A percentile compares a stretch with the other conserved stretches of the same genome.
phyloP scores from a whole-genome alignment of 1,140 invertebrate genomes.

The Procambarus virginalis region DNA sequence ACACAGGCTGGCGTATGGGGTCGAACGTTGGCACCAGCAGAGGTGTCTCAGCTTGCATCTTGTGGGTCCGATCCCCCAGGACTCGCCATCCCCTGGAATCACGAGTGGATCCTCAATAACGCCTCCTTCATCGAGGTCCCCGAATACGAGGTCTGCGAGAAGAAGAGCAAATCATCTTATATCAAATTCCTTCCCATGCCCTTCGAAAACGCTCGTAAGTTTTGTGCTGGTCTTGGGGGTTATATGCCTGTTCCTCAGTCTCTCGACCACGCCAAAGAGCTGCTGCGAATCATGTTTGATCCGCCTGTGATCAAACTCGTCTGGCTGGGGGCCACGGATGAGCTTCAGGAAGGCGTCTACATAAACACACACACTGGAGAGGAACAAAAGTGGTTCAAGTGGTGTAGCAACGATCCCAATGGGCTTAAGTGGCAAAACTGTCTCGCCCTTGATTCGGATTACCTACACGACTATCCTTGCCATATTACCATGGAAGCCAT shows the following conservation, averaged over 20 bases:
- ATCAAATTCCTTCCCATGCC: slow-evolving; percentile 44
- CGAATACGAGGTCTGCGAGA: slow-evolving; percentile 36
- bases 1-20: slow-evolving; percentile 48
- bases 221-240: slow-evolving; percentile 41
- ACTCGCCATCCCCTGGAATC: slow-evolving; percentile 28
- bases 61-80: slow-evolving; percentile 38
- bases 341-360: slow-evolving; percentile 39
- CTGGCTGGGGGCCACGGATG: slow-evolving; percentile 50
- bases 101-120: slow-evolving; percentile 54
- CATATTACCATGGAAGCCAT: slow-evolving; percentile 38
- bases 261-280: slow-evolving; percentile 44
- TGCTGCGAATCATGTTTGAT: slow-evolving; percentile 4
- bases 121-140: slow-evolving; percentile 45
- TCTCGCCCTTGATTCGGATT: slow-evolving; percentile 20
- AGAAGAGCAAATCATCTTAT: slow-evolving; percentile 46
- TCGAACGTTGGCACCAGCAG: background rate
- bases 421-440: slow-evolving; percentile 62
- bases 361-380: slow-evolving; percentile 31
- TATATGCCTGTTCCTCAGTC: slow-evolving; percentile 37
- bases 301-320: slow-evolving; percentile 1
- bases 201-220: slow-evolving; percentile 23
- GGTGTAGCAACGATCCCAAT: slow-evolving; percentile 58
- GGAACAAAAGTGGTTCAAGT: slow-evolving; percentile 42
- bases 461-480: slow-evolving; percentile 53
- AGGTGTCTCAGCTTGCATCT: slow-evolving; percentile 39